Evolutionary conservation across 2,797 vertebrate genomes (phyloP), one percentile per base, ranked within the genome.

Genomic region (Cirrhinus mrigala): DNA sequence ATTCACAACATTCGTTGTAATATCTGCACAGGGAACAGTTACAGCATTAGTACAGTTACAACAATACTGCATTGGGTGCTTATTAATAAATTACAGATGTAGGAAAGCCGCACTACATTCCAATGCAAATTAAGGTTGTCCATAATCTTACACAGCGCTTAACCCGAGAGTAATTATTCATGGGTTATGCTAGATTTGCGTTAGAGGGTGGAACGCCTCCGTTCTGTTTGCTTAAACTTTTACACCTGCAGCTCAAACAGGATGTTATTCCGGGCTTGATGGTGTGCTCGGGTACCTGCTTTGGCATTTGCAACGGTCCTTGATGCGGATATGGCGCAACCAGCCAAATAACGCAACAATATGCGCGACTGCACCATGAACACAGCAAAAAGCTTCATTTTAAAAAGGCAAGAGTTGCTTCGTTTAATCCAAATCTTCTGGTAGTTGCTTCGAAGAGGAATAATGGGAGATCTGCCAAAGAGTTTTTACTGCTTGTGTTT

Each of bases 181-280:
- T 12, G 27, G 22, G 79, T 16, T 56, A 24, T 33, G 6, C 11
- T 3, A 29, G 12, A 54, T 86, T 80, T 88, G 75, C 87, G 79
- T 69, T 15, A 78, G 48, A 87, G 91, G 94, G 94, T 91, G 92
- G 90, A 90, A 86, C 83, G 74, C 33, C 4, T 62, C 16, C 73
- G 64, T 85, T 82, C 80, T 96, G 94, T 96, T 96, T 91, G 92
- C 92, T 50, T 82, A 90, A 56, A 69, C 8, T 29, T 5, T 60
- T 18, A 58, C 75, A 70, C 70, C 54, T 84, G 91, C 80, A 60
- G 91, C 90, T 88, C 89, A 86, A 94, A 90, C 95, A 95, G 95
- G 95, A 96, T 95, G 77, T 91, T 85, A 52, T 89, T 91, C 93
- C 95, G 93, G 93, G 33, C 9, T 22, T 18, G 27, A 48, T 40